phyloP scores from a whole-genome alignment of 30 jellyfish, hydroid and myxozoan genomes.

The Cassiopea andromeda region DNA sequence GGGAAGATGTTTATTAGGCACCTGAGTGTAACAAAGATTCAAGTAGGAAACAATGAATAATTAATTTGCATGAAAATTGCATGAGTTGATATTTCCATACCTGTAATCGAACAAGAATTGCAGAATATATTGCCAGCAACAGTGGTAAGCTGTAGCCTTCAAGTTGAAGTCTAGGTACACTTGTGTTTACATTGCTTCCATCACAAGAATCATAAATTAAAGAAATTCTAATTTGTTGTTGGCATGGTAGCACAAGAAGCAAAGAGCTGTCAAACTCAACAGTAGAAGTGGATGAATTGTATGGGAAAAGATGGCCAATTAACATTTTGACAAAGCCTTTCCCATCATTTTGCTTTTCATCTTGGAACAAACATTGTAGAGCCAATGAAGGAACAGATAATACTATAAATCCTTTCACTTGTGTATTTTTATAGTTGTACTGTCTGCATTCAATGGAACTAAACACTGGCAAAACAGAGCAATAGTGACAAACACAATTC shows the following conservation, averaged over 20 bases:
- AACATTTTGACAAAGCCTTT: background rate
- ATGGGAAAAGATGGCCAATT: background rate
- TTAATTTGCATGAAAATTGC: background rate
- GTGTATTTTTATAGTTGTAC: background rate
- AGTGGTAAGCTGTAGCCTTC: background rate
- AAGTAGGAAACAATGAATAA: background rate
- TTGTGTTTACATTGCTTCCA: too few relatives aligned
- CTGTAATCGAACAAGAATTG: background rate
- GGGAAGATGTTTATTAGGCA: too few relatives aligned
- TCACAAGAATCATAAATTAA: background rate
- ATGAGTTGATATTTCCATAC: background rate
- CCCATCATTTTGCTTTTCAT: background rate
- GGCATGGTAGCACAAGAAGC: constrained; percentile 6
- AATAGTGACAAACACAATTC: background rate
- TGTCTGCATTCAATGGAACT: background rate
- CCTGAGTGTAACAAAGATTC: background rate
- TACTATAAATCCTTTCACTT: background rate
- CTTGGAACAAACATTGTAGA: background rate
- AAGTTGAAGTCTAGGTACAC: background rate
- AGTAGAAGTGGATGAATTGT: background rate
- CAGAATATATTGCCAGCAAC: background rate
- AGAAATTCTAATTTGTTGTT: background rate
- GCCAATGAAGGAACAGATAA: background rate
- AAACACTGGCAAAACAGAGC: background rate
- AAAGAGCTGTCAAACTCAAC: background rate